Base-by-base conservation (phyloP, 2,888 invertebrate genomes). In the Pimpla rufipes region DNA sequence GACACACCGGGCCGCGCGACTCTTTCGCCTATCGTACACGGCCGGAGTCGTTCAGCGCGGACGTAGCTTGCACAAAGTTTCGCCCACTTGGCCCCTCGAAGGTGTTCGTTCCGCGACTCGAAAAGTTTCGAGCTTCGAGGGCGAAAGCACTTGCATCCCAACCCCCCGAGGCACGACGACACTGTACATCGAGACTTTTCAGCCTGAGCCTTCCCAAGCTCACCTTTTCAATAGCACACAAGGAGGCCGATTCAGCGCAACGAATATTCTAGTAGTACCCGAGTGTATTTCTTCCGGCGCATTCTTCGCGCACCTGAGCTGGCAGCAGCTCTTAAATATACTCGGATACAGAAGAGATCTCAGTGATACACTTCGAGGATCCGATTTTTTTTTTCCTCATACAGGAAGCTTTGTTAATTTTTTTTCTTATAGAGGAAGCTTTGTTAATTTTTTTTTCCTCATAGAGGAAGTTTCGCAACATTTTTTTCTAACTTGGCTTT, bases 81-180 rank as follows among this genome's bases (percentile, higher is more conserved):
- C 35, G 62, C n/a, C 67, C 45, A 67, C 79, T 83, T 67, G 79
- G 42, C 50, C 76, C 73, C 52, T 64, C 55, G 75, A 70, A 79
- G 70, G 79, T 83, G 71, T 79, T 62, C 50, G 23, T n/a, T n/a
- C n/a, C n/a, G n/a, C 59, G 71, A 71, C 79, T 83, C 76, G 76
- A 73, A 79, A 83, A 79, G 76, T 83, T 83, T 79, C 66, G 76
- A 67, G 83, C 67, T 83, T 83, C 66, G 59, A 42, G 79, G 55
- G n/a, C 47, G 59, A 55, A 66, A 29, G 55, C 66, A 71, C 83
- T 75, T 37, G 82, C 76, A 35, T 47, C n/a, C n/a, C n/a, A n/a
- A 29, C 23, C 13, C 73, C 79, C 79, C 45, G 79, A 73, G 76
- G 83, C 83, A 55, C 71, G 59, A 75, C 78, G 18, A 62, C 52